These are phyloP conservation scores for Alethe castanea DNA, from an alignment of 2,113 vertebrate genomes.

Conservation along the genomic window DNA sequence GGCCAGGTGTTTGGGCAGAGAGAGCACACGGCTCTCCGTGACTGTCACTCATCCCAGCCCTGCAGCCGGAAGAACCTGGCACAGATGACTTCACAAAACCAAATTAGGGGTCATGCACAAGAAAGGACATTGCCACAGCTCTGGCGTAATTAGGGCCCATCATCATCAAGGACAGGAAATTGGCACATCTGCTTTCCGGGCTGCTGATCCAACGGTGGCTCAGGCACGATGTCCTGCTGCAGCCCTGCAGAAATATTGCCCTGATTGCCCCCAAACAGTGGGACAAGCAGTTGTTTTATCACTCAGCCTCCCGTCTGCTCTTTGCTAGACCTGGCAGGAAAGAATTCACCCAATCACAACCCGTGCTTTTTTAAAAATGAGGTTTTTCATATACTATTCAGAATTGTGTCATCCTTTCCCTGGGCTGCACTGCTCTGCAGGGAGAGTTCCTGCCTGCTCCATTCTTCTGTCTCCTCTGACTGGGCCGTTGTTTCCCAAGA, in stretches of 20 bases:
- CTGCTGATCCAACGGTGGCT: constrained; percentile 66
- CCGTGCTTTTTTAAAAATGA: not conserved
- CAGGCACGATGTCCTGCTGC: constrained; percentile 33
- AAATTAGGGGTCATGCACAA: constrained; percentile 69
- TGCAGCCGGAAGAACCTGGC: constrained; percentile 52
- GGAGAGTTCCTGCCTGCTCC: not conserved
- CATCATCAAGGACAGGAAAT: constrained; percentile 78
- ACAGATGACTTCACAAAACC: constrained; percentile 59
- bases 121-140: constrained; percentile 72
- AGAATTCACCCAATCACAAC: not conserved
- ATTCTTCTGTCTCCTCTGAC: not conserved
- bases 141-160: constrained; percentile 75
- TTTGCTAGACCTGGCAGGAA: not conserved
- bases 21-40: not conserved
- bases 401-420: not conserved
- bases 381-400: not conserved
- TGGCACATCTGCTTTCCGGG: constrained; percentile 79
- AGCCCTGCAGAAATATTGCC: constrained; percentile 3
- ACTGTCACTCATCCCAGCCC: constrained; percentile 1
- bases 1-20: not conserved
- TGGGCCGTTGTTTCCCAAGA: not conserved
- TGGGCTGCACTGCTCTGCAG: not conserved
- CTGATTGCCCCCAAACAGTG: constrained; percentile 46
- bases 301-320: constrained; percentile 44
- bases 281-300: constrained; percentile 40